Evolutionary conservation across 2,113 vertebrate species (phyloP), one percentile per base, ranked within the genome.

Genomic region (Vanacampus margaritifer): DNA sequence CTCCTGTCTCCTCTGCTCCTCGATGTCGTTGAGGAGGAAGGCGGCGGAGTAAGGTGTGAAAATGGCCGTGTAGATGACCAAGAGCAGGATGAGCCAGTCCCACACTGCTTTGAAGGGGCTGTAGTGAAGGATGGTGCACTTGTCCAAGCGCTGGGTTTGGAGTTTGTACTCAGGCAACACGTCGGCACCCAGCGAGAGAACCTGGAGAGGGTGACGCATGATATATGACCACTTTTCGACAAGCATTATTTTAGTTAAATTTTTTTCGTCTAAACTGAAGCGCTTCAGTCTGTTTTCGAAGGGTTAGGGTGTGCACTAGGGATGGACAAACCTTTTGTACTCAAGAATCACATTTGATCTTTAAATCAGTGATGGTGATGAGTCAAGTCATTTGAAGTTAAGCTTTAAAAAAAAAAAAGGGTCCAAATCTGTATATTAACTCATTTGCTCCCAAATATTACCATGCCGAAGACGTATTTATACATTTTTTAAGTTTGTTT

Each of bases 41-140:
- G 97, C 97, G 32, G 97, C 97, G 5, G 96, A 98, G 87, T 99
- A 99, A 45, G 97, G 97, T 0, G 97, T 99, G 89, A 98, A 98
- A 62, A 99, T 97, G 83, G 97, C 97, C 0, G 97, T 99, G 90
- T 99, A 98, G 83, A 99, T 99, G 78, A 99, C 97, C 67, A 99
- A 72, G 65, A 99, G 88, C 76, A 99, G 91, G 83, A 99, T 99
- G 2, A 99, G 94, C 97, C 97, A 99, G 84, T 99, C 97, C 97
- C 97, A 99, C 54, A 99, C 96, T 0, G 97, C 97, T 84, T 99
- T 99, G 91, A 99, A 99, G 67, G 97, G 97, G 75, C 97, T 99
- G 77, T 98, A 99, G 92, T 99, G 97, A 83, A 99, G 90, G 84
- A 99, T 98, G 76, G 96, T 99, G 89, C 95, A 98, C 87, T 94